Evolutionary conservation across 2,797 vertebrate genomes (phyloP), one percentile per base, ranked within the genome.

Genomic region (Lepilemur ruficaudatus): DNA sequence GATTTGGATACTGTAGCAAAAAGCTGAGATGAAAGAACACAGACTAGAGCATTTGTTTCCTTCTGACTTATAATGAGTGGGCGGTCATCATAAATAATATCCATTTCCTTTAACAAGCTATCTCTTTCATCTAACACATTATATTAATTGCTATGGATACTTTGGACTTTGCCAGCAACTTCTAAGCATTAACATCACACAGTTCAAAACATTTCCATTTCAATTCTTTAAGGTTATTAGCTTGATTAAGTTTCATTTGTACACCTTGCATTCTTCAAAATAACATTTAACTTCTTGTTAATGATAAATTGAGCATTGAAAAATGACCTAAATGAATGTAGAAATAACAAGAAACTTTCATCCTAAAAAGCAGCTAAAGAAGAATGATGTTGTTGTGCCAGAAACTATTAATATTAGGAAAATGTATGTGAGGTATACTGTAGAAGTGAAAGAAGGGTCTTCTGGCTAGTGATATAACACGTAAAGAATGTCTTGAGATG

Each of bases 171-270:
- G 48, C 59, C 73, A 50, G 46, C 72, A 84, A 84, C 55, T 78
- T 82, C 78, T 92, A 85, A 82, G 43, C 48, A 70, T 81, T 92
- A 73, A 41, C 38, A 92, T 82, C 32, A 63, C n/a, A 91, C 30
- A 28, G 50, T 75, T 35, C 22, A 89, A 97, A 95, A 78, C 41
- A 96, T 94, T 94, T 96, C 46, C 50, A 67, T 94, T 96, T 93
- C 59, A 82, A 57, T 91, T 94, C 61, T 96, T 96, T 48, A 94
- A 88, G 55, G 92, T 96, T 93, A 95, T 94, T 69, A 93, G 67
- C 55, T 87, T 81, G 41, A 32, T 87, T 32, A 55, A 57, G 15
- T 79, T 92, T 96, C 81, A 97, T 88, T 96, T 95, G 82, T 76
- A 88, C 41, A 76, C 59, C 25, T 88, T 90, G 5, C 30, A 59